phyloP scores from a whole-genome alignment of 2,113 vertebrate species.

The Rostratula benghalensis region DNA sequence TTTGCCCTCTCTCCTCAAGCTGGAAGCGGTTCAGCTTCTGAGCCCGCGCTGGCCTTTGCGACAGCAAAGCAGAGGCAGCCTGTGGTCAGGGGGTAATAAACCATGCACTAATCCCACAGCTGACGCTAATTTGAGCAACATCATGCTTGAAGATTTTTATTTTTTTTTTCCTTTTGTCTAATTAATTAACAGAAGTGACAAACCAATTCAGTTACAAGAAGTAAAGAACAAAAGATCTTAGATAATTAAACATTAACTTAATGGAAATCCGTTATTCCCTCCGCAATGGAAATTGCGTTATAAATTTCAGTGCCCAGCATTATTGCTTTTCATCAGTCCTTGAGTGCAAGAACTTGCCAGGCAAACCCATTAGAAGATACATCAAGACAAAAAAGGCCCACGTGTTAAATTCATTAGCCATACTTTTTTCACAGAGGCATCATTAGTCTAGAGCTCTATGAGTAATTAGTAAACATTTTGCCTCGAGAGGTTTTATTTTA shows the following conservation, averaged over 20 bases:
- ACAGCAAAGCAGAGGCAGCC: neutral
- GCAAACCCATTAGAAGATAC: neutral
- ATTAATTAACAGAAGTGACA: slow-evolving; percentile 49
- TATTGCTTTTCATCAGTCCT: neutral
- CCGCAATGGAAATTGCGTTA: slow-evolving; percentile 3
- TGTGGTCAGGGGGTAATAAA: neutral
- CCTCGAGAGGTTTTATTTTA: neutral
- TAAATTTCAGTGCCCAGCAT: slow-evolving; percentile 1
- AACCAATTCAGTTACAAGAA: slow-evolving; percentile 25
- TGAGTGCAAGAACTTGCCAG: neutral
- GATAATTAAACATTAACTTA: slow-evolving; percentile 40
- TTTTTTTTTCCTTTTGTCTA: neutral
- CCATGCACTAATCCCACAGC: neutral
- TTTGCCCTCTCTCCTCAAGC: neutral
- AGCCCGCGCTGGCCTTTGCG: neutral
- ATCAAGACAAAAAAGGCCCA: slow-evolving; percentile 12
- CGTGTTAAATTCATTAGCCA: neutral
- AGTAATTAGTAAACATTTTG: neutral
- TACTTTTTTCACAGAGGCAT: neutral
- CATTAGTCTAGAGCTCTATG: neutral
- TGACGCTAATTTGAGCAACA: neutral
- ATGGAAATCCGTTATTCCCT: slow-evolving; percentile 9
- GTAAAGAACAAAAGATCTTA: slow-evolving; percentile 8
- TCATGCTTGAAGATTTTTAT: neutral
- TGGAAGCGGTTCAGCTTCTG: neutral